Conservation (phyloP, 1,140 invertebrate species). For the Drosophila ambigua region DNA sequence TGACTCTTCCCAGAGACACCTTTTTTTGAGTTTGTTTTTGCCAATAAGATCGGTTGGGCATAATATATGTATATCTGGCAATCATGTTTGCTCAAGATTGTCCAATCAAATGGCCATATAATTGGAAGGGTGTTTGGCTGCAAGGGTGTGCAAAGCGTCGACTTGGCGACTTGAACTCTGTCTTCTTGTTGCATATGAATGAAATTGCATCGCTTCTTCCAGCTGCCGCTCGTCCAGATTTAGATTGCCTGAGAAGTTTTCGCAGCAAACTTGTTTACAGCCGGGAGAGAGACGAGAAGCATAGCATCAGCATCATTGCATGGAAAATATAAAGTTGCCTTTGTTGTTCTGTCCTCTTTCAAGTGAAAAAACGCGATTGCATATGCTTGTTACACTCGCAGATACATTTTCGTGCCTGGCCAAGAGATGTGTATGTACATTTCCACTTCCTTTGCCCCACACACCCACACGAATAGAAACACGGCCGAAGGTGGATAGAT, state of each 20-base stretch:
- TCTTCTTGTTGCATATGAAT: slow-evolving; percentile 64
- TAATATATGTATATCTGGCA: no score
- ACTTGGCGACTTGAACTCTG: neutral
- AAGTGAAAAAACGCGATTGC: slow-evolving; percentile 52
- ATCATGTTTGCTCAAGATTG: no score
- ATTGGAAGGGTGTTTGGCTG: no score
- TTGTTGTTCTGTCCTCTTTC: slow-evolving; percentile 43
- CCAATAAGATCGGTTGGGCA: no score
- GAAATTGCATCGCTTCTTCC: slow-evolving; percentile 60
- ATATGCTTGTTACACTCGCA: slow-evolving; percentile 49
- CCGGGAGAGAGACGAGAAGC: neutral
- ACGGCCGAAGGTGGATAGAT: slow-evolving; percentile 11
- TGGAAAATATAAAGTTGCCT: slow-evolving; percentile 5
- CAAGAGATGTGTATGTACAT: slow-evolving; percentile 23
- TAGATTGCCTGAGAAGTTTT: slow-evolving; percentile 72
- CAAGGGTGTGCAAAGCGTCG: no score
- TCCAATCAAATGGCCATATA: no score
- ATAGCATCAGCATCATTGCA: no score
- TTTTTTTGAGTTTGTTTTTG: no score
- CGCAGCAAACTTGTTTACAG: slow-evolving; percentile 72
- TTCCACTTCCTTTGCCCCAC: slow-evolving; percentile 25
- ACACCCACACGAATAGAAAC: slow-evolving; percentile 11
- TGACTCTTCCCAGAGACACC: no score
- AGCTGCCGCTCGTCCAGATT: slow-evolving; percentile 56
- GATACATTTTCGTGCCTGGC: slow-evolving; percentile 44